Evolutionary conservation across 2,888 invertebrate genomes (phyloP), one percentile per base, ranked within the genome.

Genomic region (Andrena chrysosceles): DNA sequence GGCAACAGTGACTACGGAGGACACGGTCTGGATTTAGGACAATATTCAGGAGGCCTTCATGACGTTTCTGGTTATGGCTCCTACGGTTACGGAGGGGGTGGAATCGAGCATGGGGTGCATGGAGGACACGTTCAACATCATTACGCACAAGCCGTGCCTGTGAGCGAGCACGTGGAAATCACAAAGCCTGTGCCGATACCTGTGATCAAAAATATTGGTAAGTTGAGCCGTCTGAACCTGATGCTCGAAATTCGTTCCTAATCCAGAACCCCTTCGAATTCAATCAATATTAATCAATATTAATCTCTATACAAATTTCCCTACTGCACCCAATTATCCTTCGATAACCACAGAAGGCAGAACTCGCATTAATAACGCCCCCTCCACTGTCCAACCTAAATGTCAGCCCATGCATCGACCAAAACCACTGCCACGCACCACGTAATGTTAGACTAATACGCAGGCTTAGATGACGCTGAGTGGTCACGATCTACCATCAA

Each of bases 161-260:
- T 96, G 66, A 95, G 95, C 82, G 95, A 96, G 78, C 96, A 96
- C 85, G 94, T 96, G 0, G 96, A 96, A 91, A 95, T 96, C 90
- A 95, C 96, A 35, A 96, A 95, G 87, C 96, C 96, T 0, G 95
- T 96, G 64, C 95, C 95, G 0, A 95, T 96, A 67, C 96, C 96
- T 60, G 95, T 96, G 52, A 95, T 96, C 89, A 96, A 96, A 91
- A 96, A 96, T 90, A 93, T 96, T 0, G 95, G 96, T 92, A 82
- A 87, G 87, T 81, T 54, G n/a, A 16, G 42, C 16, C 13, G 4
- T 13, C 13, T 42, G 42, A 42, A 42, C 4, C 13, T 42, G 13
- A 0, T 42, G 0, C 13, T 42, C 13, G 1, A 42, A 42, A 42
- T 42, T 42, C 13, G 42, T 42, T 13, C 42, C 13, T 42, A 1